Evolutionary conservation across 2,888 invertebrate genomes (phyloP).

Genomic region (Chrysotoxum bicinctum): DNA sequence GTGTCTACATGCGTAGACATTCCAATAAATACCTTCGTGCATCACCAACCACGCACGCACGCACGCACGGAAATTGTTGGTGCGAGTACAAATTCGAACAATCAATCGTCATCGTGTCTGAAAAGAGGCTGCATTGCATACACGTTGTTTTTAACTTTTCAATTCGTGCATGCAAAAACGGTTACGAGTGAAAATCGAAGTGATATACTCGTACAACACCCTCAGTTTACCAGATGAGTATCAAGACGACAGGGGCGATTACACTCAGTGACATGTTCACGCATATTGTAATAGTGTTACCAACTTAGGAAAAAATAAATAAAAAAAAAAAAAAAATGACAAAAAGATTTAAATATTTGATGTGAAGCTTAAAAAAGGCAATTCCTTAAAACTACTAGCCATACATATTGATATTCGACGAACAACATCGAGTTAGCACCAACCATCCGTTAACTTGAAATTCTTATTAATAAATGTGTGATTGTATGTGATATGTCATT

Average conservation of each 20-base stretch:
- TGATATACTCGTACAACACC: not conserved
- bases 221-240: not conserved
- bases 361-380: too few species aligned
- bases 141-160: constrained; percentile 41
- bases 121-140: not conserved
- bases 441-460: too few species aligned
- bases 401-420: too few species aligned
- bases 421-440: too few species aligned
- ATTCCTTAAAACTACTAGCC: too few species aligned
- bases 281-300: constrained; percentile 23
- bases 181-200: constrained; percentile 35
- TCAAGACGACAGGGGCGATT: constrained; percentile 22
- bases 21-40: constrained; percentile 32
- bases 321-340: not conserved
- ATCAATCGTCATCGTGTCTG: constrained; percentile 57
- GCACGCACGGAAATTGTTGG: constrained; percentile 2
- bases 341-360: too few species aligned
- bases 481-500: too few species aligned
- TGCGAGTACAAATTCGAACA: constrained; percentile 38
- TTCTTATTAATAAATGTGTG: too few species aligned
- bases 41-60: not conserved
- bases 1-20: constrained; percentile 27
- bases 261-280: constrained; percentile 13
- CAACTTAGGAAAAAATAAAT: not conserved
- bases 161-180: constrained; percentile 51